phyloP scores from a whole-genome alignment of 2,797 vertebrate genomes.

The Spheniscus humboldti region DNA sequence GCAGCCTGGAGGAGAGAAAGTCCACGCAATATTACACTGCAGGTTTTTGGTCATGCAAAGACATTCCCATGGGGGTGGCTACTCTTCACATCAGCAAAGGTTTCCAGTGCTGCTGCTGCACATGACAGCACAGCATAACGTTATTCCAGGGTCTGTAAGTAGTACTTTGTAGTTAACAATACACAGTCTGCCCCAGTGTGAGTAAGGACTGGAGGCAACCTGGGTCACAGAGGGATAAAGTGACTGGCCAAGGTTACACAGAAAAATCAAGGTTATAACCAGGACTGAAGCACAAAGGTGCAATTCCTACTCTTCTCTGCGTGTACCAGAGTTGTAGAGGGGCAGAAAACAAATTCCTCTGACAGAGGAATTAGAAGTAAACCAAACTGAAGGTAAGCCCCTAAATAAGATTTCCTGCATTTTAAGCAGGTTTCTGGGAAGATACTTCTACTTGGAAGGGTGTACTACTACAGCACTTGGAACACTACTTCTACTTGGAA shows the following conservation, averaged over 20 bases:
- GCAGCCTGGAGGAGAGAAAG: neutral
- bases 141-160: neutral
- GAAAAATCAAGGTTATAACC: neutral
- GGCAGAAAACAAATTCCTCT: neutral
- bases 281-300: neutral
- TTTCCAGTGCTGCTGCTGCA: neutral
- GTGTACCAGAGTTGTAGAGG: neutral
- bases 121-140: fast-evolving
- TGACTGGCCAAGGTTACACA: neutral
- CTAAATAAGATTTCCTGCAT: neutral
- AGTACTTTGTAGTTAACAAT: neutral
- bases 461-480: neutral
- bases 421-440: neutral
- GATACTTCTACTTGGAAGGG: neutral
- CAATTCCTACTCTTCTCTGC: neutral
- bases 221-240: neutral
- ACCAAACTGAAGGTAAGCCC: neutral
- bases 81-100: neutral
- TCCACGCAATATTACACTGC: too few relatives aligned
- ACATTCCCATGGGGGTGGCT: neutral
- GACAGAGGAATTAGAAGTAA: neutral
- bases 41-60: neutral
- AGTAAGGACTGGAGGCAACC: neutral
- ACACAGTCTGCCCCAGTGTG: too few relatives aligned
- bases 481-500: neutral